Percentiles rank a stretch among this genome's conserved stretches.
phyloP scores from a whole-genome alignment of 2,888 invertebrate genomes.

The Lycaena phlaeas region DNA sequence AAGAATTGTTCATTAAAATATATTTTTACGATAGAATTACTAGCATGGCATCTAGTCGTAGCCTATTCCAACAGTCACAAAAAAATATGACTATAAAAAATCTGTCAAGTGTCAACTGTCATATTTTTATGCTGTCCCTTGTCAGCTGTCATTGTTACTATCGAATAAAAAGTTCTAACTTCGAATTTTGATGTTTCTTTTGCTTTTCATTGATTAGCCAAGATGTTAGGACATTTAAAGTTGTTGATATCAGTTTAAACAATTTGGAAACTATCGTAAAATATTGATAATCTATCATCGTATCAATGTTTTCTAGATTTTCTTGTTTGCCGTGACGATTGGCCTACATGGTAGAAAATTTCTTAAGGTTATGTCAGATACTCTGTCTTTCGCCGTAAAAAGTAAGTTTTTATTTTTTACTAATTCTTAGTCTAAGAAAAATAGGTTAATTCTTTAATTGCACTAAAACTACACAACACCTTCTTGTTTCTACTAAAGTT shows the following conservation, averaged over 20 bases:
- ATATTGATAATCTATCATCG: not conserved
- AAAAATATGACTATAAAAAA: not conserved
- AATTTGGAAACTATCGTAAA: not conserved
- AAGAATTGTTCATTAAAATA: too few relatives aligned
- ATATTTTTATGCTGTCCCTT: too few relatives aligned
- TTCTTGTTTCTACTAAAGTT: not conserved
- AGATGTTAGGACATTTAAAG: constrained; percentile 4
- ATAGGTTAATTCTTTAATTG: not conserved
- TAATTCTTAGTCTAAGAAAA: not conserved
- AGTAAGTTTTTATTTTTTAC: constrained; percentile 31
- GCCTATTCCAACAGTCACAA: not conserved
- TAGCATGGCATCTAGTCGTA: too few relatives aligned
- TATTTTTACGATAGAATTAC: too few relatives aligned
- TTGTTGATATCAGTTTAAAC: not conserved
- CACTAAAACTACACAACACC: not conserved
- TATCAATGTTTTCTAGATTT: not conserved
- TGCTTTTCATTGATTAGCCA: constrained; percentile 13
- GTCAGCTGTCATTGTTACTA: constrained; percentile 9
- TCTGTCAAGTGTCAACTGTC: not conserved
- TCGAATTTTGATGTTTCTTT: constrained; percentile 16
- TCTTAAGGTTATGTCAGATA: constrained; percentile 53
- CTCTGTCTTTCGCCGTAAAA: constrained; percentile 41
- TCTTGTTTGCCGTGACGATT: not conserved
- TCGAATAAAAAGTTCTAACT: constrained; percentile 4
- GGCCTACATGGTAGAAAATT: constrained; percentile 22